Conservation (phyloP, 30 jellyfish, hydroid and myxozoan genomes). For the Hydra vulgaris region DNA sequence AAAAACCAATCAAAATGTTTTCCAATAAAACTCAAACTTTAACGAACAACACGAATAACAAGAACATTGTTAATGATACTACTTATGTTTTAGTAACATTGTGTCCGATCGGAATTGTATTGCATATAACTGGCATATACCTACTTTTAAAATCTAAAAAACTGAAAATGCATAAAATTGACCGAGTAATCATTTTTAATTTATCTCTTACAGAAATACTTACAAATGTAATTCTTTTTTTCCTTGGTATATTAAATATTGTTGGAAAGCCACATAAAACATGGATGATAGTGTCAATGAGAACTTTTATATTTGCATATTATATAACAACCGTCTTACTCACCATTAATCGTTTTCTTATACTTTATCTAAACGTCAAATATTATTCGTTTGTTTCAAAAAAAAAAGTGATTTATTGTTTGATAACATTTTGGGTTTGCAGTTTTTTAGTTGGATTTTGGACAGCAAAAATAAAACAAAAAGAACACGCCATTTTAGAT, state of each 20-base stretch:
- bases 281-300: background rate
- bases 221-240: background rate
- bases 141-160: background rate
- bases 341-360: background rate
- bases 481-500: no score
- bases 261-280: background rate
- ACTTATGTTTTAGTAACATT: background rate
- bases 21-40: no score
- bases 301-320: background rate
- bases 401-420: background rate
- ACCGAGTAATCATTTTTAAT: background rate
- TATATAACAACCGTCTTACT: background rate
- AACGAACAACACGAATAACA: no score
- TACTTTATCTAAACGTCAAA: background rate
- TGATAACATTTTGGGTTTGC: background rate
- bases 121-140: background rate
- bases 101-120: background rate
- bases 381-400: background rate
- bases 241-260: background rate
- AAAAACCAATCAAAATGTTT: no score
- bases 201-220: background rate
- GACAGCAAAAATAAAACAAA: background rate
- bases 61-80: no score
- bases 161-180: background rate
- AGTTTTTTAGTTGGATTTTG: background rate